Conservation (phyloP, 2,113 vertebrate genomes). For the Sminthopsis crassicaudata region DNA sequence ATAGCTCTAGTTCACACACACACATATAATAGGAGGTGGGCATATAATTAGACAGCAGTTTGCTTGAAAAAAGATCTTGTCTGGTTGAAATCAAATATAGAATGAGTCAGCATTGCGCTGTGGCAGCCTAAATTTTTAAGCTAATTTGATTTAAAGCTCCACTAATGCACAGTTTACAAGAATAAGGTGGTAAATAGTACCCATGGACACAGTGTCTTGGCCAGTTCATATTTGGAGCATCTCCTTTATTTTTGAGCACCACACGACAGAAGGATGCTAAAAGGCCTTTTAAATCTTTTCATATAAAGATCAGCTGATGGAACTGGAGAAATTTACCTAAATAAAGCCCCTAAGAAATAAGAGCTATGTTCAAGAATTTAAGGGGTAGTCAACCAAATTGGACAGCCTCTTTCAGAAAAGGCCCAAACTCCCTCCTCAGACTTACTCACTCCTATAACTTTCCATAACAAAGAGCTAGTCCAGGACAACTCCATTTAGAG, state of each 20-base stretch:
- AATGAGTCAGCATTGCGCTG: neutral
- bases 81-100: neutral
- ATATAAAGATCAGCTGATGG: neutral
- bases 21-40: neutral
- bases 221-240: neutral
- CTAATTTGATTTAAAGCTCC: neutral
- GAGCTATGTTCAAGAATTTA: neutral
- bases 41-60: neutral
- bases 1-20: neutral
- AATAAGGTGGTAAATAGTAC: neutral
- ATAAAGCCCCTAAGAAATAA: neutral
- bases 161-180: neutral
- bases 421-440: neutral
- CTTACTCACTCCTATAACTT: neutral
- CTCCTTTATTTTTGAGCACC: neutral
- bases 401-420: neutral
- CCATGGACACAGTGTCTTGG: neutral
- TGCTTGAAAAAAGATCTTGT: neutral
- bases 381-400: neutral
- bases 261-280: neutral
- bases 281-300: neutral
- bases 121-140: neutral
- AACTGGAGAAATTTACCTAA: neutral
- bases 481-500: neutral
- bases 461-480: neutral